Conservation (phyloP, 2,113 vertebrate species). For the Hyperopisus bebe region DNA sequence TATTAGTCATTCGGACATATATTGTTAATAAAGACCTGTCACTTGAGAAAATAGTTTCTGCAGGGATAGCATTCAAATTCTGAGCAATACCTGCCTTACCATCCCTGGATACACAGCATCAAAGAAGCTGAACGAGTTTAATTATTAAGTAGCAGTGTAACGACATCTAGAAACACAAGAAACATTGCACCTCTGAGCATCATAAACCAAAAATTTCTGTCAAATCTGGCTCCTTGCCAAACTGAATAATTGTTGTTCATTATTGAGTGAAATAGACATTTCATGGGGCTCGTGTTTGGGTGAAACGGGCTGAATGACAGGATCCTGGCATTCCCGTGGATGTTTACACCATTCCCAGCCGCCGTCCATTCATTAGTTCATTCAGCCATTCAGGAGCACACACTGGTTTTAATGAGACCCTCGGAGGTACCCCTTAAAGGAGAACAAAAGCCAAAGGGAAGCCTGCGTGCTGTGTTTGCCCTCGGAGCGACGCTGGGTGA, state of each 20-base stretch:
- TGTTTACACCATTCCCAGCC: background rate
- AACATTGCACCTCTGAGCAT: background rate
- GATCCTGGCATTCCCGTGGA: background rate
- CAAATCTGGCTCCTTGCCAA: background rate
- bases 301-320: background rate
- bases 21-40: background rate
- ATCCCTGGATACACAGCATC: background rate
- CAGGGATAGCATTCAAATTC: background rate
- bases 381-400: background rate
- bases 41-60: background rate
- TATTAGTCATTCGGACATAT: background rate
- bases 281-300: background rate
- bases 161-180: background rate
- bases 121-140: background rate
- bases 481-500: background rate
- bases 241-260: background rate
- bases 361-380: background rate
- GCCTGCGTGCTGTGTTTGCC: background rate
- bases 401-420: background rate
- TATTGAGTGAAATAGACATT: background rate
- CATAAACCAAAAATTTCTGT: background rate
- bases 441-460: background rate
- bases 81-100: background rate
- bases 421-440: background rate
- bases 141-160: background rate